Conservation (phyloP, 2,113 vertebrate genomes). For the Malurus alboscapulatus region DNA sequence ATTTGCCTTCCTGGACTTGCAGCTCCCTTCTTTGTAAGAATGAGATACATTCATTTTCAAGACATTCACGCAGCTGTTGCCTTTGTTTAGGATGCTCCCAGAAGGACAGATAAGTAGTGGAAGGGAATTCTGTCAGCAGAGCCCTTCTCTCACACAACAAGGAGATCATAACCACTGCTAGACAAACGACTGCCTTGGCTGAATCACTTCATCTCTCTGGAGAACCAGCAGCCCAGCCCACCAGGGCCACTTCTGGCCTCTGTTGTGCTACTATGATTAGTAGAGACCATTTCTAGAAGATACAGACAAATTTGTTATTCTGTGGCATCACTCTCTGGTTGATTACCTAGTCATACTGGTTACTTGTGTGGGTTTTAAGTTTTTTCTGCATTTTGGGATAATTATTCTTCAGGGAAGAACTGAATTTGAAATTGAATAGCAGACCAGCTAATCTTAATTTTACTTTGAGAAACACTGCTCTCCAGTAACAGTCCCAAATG, state of each 20-base stretch:
- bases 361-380: background rate
- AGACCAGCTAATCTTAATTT: background rate
- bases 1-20: conserved; percentile 29
- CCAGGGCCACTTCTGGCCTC: background rate
- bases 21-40: conserved; percentile 18
- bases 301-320: background rate
- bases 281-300: background rate
- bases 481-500: background rate
- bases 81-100: background rate
- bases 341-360: background rate
- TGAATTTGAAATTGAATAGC: background rate
- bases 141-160: background rate
- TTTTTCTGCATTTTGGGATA: background rate
- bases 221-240: background rate
- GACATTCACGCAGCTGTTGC: background rate
- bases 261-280: background rate
- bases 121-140: background rate
- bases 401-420: background rate
- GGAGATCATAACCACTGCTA: background rate
- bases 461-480: background rate
- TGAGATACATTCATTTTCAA: background rate
- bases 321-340: rapidly evolving
- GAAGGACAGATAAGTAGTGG: background rate
- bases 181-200: background rate
- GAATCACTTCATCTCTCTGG: background rate